Base-by-base conservation (phyloP, 1,140 invertebrate species). In the Eupeodes corollae region DNA sequence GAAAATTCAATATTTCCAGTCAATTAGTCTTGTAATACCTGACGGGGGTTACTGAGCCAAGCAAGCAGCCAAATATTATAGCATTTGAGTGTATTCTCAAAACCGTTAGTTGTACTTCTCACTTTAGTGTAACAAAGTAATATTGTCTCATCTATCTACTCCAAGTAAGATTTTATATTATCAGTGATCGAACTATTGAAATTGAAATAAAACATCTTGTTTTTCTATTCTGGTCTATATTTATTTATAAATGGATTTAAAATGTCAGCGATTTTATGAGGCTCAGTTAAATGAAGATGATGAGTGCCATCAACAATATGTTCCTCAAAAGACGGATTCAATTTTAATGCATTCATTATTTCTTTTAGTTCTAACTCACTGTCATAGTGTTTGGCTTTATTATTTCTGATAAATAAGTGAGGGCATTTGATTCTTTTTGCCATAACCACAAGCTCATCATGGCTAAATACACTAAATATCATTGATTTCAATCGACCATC, bases 261-360 rank as follows among this genome's bases (percentile, higher is more conserved):
- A 32, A 74, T 58, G 15, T 70, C 67, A 5, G 75, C 73, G 48
- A 85, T 63, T 49, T 62, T 59, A 54, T 79, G 71, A 1, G 84
- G 78, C 56, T 80, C 69, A 48, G 79, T 84, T 49, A 88, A 72
- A 62, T 88, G 85, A 42, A 83, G 63, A 69, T 87, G 84, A 72
- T 89, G 86, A 14, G 75, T 79, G 16, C 83, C 83, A 47, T 77
- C 71, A 6, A 85, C 61, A 50, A 75, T 71, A 18, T 78, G 67
- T 52, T 74, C 75, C 58, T 78, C 70, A 57, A 82, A 84, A 41
- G 78, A 73, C 2, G 67, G 56, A 56, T 76, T 79, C 42, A 60
- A 68, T 33, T 64, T 56, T 19, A 84, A 59, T 15, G 78, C 54
- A 39, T 78, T 70, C 1, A 79, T 42, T 48, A 79, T 72, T 56